Conservation (phyloP, 2,888 invertebrate genomes). For the Sminthurides aquaticus region DNA sequence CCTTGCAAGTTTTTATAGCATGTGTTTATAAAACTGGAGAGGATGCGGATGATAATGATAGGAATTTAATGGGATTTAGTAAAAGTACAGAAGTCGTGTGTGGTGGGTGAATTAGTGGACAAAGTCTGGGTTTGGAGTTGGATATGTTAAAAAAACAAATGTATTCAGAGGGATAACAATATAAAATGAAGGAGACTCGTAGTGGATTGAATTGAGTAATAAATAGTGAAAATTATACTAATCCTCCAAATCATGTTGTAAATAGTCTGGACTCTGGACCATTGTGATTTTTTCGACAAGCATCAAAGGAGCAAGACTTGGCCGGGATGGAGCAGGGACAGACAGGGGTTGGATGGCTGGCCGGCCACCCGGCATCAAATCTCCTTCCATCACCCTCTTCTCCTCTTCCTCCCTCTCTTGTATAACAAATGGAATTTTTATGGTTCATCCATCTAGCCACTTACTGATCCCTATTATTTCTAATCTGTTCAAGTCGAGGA, state of each 20-base stretch:
- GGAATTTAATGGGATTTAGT: background rate
- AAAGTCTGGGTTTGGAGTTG: background rate
- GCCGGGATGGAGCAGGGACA: background rate
- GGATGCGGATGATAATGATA: background rate
- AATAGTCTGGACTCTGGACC: background rate
- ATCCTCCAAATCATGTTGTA: slow-evolving; percentile 7
- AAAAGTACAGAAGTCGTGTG: background rate
- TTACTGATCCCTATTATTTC: slow-evolving; percentile 6
- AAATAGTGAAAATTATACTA: slow-evolving; percentile 10
- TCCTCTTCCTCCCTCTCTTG: background rate
- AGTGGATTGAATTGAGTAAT: background rate
- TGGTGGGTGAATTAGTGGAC: background rate
- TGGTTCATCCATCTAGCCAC: slow-evolving; percentile 6
- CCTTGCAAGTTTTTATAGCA: background rate
- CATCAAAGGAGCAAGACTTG: background rate
- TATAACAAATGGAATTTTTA: slow-evolving; percentile 9
- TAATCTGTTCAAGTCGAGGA: slow-evolving; percentile 8
- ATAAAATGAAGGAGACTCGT: background rate
- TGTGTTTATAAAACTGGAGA: background rate
- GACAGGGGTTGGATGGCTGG: background rate
- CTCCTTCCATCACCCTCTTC: slow-evolving; percentile 3
- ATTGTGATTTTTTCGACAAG: slow-evolving; percentile 3
- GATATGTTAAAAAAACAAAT: background rate
- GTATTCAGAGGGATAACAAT: background rate
- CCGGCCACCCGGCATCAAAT: slow-evolving; percentile 6